phyloP scores from a whole-genome alignment of 1,140 invertebrate species.

The Drosophila takahashii region DNA sequence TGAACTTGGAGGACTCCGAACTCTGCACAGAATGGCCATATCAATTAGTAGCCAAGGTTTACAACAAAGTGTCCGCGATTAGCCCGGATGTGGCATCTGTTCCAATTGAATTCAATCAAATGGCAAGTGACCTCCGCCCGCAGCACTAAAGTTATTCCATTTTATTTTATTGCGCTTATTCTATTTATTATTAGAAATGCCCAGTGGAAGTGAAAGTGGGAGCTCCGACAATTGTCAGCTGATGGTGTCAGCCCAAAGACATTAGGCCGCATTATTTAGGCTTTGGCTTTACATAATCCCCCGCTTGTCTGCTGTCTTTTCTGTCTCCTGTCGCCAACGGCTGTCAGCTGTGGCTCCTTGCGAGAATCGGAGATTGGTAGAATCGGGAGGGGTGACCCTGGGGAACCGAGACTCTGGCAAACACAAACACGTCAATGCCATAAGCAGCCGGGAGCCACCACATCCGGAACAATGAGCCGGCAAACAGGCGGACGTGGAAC shows the following conservation, averaged over 20 bases:
- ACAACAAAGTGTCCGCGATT: background rate
- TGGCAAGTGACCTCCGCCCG: background rate
- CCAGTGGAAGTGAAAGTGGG: background rate
- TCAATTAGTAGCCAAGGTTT: constrained; percentile 3
- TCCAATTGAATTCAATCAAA: constrained; percentile 28
- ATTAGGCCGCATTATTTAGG: constrained; percentile 66
- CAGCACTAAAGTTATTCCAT: constrained; percentile 19
- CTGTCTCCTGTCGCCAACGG: background rate
- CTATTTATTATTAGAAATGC: constrained; percentile 23
- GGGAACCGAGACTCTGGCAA: background rate
- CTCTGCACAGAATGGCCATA: background rate
- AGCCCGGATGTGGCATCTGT: constrained; percentile 4
- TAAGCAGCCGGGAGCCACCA: constrained; percentile 17
- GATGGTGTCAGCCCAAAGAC: constrained; percentile 40
- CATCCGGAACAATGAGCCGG: constrained; percentile 38
- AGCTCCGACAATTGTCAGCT: constrained; percentile 33
- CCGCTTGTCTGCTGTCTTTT: constrained; percentile 19
- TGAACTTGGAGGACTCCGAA: background rate
- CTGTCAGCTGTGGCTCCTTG: constrained; percentile 35
- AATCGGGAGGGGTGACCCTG: background rate
- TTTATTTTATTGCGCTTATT: constrained; percentile 45
- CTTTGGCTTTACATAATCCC: constrained; percentile 66
- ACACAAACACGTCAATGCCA: constrained; percentile 37
- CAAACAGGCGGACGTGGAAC: constrained; percentile 10
- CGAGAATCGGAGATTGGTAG: background rate